These are phyloP conservation scores for Pycnonotus jocosus DNA, from an alignment of 2,113 vertebrate genomes.

Conservation along the genomic window DNA sequence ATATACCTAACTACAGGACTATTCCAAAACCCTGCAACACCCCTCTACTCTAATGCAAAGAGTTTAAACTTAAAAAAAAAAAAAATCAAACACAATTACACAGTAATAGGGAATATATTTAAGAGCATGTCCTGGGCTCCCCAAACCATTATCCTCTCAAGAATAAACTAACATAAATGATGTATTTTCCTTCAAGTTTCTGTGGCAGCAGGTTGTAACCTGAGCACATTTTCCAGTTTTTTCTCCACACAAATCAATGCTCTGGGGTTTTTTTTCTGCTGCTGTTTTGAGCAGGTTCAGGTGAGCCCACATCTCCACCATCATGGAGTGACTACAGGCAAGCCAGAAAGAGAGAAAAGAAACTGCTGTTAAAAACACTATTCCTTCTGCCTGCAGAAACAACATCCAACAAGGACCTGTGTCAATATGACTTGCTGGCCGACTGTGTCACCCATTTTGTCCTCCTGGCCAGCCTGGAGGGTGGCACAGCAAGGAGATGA, in stretches of 20 bases:
- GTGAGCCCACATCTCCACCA: neutral
- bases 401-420: neutral
- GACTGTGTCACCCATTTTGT: accelerated
- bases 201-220: neutral
- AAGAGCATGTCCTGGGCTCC: neutral
- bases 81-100: neutral
- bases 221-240: neutral
- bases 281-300: neutral
- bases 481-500: neutral
- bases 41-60: neutral
- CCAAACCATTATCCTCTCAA: neutral
- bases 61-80: neutral
- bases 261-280: neutral
- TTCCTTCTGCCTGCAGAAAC: neutral
- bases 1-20: neutral
- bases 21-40: neutral
- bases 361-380: neutral
- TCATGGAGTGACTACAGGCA: accelerated
- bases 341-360: neutral
- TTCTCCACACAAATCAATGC: neutral
- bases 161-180: neutral
- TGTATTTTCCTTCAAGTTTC: neutral
- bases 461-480: neutral
- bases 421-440: accelerated
- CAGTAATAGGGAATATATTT: neutral